Evolutionary conservation across 2,888 invertebrate genomes (phyloP).

Genomic region (Caenorhabditis sp.): DNA sequence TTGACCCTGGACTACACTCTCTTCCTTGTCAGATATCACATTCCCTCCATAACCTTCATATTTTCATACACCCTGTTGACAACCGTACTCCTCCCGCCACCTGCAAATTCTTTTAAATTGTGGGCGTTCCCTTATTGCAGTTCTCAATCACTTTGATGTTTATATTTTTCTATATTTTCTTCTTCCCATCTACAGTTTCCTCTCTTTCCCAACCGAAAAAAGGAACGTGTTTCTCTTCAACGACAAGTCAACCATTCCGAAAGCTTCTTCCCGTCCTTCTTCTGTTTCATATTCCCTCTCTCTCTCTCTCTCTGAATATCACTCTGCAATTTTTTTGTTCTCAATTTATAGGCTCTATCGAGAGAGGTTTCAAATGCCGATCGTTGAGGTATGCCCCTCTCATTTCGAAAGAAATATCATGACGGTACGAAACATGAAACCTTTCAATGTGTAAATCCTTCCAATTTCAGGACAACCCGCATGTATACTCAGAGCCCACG

Average conservation of each 20-base stretch:
- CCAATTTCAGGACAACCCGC: conserved; percentile 4
- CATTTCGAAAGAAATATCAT: conserved; percentile 45
- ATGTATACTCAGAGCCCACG: conserved; percentile 18
- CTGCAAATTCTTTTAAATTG: conserved; percentile 27
- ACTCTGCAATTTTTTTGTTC: conserved; percentile 34
- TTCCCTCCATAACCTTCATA: not conserved
- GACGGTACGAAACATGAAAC: conserved; percentile 7
- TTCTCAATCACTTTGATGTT: conserved; percentile 32
- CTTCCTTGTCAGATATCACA: not conserved
- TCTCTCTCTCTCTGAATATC: conserved; percentile 31
- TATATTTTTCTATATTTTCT: conserved; percentile 48
- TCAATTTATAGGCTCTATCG: not conserved
- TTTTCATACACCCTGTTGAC: not conserved
- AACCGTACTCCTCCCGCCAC: not conserved
- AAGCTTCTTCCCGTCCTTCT: not conserved
- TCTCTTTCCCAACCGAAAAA: conserved; percentile 6
- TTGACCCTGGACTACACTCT: not conserved
- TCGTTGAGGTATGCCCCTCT: conserved; percentile 35
- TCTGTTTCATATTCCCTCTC: conserved; percentile 23
- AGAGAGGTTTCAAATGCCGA: conserved; percentile 37
- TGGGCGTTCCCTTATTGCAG: conserved; percentile 32
- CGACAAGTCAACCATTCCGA: conserved; percentile 48
- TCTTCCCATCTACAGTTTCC: conserved; percentile 5
- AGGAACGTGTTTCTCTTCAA: conserved; percentile 47
- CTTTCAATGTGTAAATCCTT: not conserved